Evolutionary conservation across 64 coral and sea anemone species (phyloP).

Genomic region (Dendrophyllia cribrosa): DNA sequence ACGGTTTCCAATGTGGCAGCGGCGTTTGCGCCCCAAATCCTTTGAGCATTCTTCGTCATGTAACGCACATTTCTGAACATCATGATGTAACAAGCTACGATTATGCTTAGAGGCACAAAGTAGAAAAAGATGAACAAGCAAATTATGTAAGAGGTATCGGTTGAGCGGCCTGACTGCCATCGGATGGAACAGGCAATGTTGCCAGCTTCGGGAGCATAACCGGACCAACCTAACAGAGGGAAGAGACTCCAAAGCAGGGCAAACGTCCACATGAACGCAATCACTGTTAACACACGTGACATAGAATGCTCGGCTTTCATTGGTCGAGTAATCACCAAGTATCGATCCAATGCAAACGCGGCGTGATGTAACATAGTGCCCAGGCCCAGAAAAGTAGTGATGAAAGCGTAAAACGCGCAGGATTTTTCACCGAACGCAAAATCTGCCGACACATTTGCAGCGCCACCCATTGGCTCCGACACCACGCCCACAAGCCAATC

Average conservation of each 20-base stretch:
- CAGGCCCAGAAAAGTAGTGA: constrained; percentile 40
- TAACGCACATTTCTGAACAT: constrained; percentile 38
- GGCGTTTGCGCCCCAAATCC: constrained; percentile 54
- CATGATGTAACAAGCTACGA: constrained; percentile 37
- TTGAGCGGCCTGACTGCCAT: constrained; percentile 45
- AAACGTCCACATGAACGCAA: constrained; percentile 28
- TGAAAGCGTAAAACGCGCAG: constrained; percentile 57
- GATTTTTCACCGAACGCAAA: not conserved
- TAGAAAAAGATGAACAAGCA: constrained; percentile 70
- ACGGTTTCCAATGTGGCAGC: constrained; percentile 45
- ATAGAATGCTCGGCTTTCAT: not conserved
- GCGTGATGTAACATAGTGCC: constrained; percentile 67
- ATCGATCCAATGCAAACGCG: constrained; percentile 52
- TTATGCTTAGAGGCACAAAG: constrained; percentile 44
- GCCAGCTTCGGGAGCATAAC: constrained; percentile 44
- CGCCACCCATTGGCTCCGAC: constrained; percentile 17
- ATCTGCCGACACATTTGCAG: constrained; percentile 10
- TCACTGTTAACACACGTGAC: not conserved
- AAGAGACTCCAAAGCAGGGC: constrained; percentile 56
- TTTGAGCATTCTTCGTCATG: constrained; percentile 62
- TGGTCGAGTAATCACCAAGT: constrained; percentile 14
- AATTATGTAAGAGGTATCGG: constrained; percentile 41
- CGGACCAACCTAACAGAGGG: constrained; percentile 73
- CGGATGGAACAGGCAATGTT: constrained; percentile 54
- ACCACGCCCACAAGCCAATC: constrained; percentile 48